phyloP scores from a whole-genome alignment of 2,113 vertebrate genomes.

The Phylloscopus whistleri region DNA sequence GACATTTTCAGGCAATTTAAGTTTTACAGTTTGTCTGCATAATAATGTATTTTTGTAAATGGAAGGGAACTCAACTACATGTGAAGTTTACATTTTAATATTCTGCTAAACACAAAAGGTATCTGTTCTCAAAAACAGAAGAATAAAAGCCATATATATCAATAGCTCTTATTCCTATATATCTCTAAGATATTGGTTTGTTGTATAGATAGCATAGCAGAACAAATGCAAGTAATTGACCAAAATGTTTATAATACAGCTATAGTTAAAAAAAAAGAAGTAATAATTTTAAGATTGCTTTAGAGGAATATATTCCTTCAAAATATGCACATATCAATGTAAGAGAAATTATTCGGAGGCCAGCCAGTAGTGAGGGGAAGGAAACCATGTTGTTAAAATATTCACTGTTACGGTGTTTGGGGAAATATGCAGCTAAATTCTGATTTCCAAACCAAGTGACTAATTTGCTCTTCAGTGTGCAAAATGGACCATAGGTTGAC shows the following conservation, averaged over 20 bases:
- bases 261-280: background rate
- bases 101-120: background rate
- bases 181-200: background rate
- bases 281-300: background rate
- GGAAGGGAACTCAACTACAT: background rate
- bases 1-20: conserved; percentile 43
- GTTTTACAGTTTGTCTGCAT: background rate
- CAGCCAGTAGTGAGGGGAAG: background rate
- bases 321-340: background rate
- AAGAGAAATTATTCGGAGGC: background rate
- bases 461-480: conserved; percentile 1
- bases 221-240: background rate
- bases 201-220: background rate
- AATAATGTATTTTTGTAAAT: background rate
- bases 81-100: background rate
- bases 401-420: background rate
- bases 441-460: conserved; percentile 1
- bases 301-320: background rate
- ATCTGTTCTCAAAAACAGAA: background rate
- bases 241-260: background rate
- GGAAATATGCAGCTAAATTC: background rate
- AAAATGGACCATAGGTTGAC: background rate
- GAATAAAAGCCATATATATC: background rate
- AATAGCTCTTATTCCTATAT: background rate
- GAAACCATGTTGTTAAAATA: background rate